A percentile compares a stretch with the other conserved stretches of the same genome.
These are phyloP conservation scores for Drosophila pseudoananassae DNA, from an alignment of 1,140 invertebrate species.

Conservation along the genomic window DNA sequence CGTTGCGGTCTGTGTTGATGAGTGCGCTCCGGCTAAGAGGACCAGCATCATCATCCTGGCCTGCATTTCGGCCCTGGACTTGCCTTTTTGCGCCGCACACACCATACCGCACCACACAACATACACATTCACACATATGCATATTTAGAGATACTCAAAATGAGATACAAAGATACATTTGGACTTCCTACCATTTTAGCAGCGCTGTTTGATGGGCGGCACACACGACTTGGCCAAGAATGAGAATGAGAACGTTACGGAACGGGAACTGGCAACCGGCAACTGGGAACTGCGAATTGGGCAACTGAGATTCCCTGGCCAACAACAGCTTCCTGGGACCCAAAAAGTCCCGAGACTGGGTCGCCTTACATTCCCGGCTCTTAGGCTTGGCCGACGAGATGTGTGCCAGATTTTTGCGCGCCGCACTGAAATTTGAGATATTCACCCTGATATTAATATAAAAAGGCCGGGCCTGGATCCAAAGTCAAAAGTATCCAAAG, in stretches of 20 bases:
- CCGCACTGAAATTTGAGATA: slow-evolving; percentile 79
- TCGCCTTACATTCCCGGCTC: slow-evolving; percentile 21
- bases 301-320: slow-evolving; percentile 45
- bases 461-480: slow-evolving; percentile 53
- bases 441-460: slow-evolving; percentile 77
- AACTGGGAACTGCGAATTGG: slow-evolving; percentile 19
- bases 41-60: slow-evolving; percentile 52
- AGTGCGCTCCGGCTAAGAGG: slow-evolving; percentile 75
- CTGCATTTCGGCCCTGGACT: slow-evolving; percentile 71
- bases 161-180: slow-evolving; percentile 82
- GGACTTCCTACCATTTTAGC: slow-evolving; percentile 81
- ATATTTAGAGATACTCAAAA: slow-evolving; percentile 83
- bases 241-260: slow-evolving; percentile 16
- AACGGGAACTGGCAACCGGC: slow-evolving; percentile 20
- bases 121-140: slow-evolving; percentile 34
- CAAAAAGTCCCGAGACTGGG: slow-evolving; percentile 35
- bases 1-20: slow-evolving; percentile 76
- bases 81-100: slow-evolving; percentile 68
- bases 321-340: slow-evolving; percentile 39
- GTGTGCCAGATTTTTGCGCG: slow-evolving; percentile 66
- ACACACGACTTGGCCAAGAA: slow-evolving; percentile 51
- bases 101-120: slow-evolving; percentile 7
- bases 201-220: slow-evolving; percentile 73
- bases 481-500: slow-evolving; percentile 22
- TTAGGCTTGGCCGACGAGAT: slow-evolving; percentile 58